A percentile compares a stretch with the other conserved stretches of the same genome.
Evolutionary conservation across 2,888 invertebrate species (phyloP).

Genomic region (Serrognathus titanus): DNA sequence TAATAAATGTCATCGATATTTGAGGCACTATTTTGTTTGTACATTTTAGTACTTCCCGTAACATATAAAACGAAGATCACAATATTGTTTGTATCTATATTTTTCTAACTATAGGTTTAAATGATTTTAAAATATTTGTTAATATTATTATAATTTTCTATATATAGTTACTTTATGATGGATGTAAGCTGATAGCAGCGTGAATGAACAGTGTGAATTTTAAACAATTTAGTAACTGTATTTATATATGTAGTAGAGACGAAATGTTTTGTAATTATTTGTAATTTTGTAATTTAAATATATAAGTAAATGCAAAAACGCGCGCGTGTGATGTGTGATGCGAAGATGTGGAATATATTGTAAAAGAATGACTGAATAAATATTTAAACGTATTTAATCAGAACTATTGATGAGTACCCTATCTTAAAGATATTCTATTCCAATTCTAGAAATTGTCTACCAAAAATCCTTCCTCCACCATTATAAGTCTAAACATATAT

Average conservation of each 20-base stretch:
- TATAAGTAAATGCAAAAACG: neutral
- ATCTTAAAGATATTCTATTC: no score
- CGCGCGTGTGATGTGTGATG: neutral
- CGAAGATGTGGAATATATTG: neutral
- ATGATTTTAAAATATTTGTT: neutral
- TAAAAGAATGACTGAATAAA: slow-evolving; percentile 15
- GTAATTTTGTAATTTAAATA: slow-evolving; percentile 2
- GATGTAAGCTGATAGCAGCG: neutral
- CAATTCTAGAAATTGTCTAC: no score
- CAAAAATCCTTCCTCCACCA: no score
- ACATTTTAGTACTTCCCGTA: neutral
- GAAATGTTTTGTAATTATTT: neutral
- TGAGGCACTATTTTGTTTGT: neutral
- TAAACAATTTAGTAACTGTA: neutral
- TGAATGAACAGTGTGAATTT: neutral
- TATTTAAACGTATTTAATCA: slow-evolving; percentile 3
- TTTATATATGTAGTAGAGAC: neutral
- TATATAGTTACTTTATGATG: neutral
- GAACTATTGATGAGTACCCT: no score
- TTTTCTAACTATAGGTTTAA: no score
- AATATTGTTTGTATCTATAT: no score
- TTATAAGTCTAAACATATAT: no score
- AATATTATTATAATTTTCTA: neutral
- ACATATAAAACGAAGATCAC: neutral
- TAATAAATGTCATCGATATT: neutral